Evolutionary conservation across 2,113 vertebrate species (phyloP).

Genomic region (Epinephelus cyanopodus): DNA sequence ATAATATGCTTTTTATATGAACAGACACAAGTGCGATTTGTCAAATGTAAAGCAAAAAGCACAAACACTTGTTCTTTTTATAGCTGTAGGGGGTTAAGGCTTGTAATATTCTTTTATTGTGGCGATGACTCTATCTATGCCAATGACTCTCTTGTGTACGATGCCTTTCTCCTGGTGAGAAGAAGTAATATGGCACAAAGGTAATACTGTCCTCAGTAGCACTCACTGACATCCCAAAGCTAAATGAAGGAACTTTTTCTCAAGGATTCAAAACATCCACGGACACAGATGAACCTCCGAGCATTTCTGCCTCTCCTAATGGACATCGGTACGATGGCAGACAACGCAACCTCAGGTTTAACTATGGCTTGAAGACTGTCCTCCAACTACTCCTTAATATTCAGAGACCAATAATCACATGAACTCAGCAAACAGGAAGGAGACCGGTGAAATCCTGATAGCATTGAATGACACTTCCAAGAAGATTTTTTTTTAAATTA

Average conservation of each 20-base stretch:
- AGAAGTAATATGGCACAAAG: neutral
- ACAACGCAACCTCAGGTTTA: slow-evolving; percentile 53
- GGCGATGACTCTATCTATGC: neutral
- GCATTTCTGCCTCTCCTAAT: slow-evolving; percentile 17
- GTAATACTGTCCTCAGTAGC: slow-evolving; percentile 15
- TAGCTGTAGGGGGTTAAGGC: too few species aligned
- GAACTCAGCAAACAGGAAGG: neutral
- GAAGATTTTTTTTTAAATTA: neutral
- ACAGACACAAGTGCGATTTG: neutral
- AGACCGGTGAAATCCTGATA: neutral
- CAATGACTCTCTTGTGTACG: neutral
- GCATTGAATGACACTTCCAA: slow-evolving; percentile 9
- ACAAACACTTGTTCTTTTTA: neutral
- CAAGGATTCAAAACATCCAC: neutral
- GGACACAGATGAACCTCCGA: neutral
- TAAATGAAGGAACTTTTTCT: slow-evolving; percentile 32
- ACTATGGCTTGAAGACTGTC: slow-evolving; percentile 31
- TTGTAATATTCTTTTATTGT: neutral
- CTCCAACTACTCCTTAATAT: slow-evolving; percentile 14
- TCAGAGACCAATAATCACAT: slow-evolving; percentile 65
- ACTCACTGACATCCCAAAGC: neutral
- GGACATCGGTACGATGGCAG: neutral
- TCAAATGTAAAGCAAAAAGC: neutral
- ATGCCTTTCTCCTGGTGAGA: neutral
- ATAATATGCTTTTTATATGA: neutral